These are phyloP conservation scores for Morbakka virulenta DNA, from an alignment of 30 jellyfish, hydroid and myxozoan species.

Conservation along the genomic window DNA sequence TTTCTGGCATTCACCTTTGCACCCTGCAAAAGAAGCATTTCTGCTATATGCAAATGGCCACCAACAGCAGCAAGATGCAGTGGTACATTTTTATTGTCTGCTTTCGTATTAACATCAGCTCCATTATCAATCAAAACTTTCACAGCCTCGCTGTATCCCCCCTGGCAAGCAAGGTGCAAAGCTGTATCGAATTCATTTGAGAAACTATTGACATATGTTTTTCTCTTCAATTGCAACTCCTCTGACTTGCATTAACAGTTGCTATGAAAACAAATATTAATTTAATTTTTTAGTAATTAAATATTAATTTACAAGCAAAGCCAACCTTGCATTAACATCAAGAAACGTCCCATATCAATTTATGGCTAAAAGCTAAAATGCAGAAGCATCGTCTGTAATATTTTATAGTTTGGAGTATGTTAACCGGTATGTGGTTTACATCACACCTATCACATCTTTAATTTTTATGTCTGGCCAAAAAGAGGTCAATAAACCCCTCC, in stretches of 20 bases:
- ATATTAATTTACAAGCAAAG: no score
- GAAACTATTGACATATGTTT: slow-evolving; percentile 36
- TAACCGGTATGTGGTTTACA: no score
- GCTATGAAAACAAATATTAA: slow-evolving; percentile 19
- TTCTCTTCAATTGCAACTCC: no score
- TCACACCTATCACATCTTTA: no score
- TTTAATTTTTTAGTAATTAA: no score
- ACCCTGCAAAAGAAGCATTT: slow-evolving; percentile 24
- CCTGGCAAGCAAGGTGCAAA: slow-evolving; percentile 87
- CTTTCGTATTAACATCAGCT: slow-evolving; percentile 74
- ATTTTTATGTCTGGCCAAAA: no score
- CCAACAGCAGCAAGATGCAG: slow-evolving; percentile 90
- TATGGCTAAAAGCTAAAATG: no score
- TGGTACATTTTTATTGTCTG: slow-evolving; percentile 80
- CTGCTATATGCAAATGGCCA: slow-evolving; percentile 71
- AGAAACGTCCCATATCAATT: no score
- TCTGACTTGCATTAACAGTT: slow-evolving; percentile 29
- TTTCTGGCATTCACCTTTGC: slow-evolving; percentile 84
- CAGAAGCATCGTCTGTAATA: no score
- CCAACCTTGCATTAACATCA: no score
- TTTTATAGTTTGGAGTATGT: no score
- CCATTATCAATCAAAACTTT: slow-evolving; percentile 71
- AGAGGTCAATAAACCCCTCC: no score
- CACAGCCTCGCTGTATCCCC: slow-evolving; percentile 74
- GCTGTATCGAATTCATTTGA: slow-evolving; percentile 80